Base-by-base conservation (phyloP, 92 coral and sea anemone genomes). In the Chrysogorgia sp. region DNA sequence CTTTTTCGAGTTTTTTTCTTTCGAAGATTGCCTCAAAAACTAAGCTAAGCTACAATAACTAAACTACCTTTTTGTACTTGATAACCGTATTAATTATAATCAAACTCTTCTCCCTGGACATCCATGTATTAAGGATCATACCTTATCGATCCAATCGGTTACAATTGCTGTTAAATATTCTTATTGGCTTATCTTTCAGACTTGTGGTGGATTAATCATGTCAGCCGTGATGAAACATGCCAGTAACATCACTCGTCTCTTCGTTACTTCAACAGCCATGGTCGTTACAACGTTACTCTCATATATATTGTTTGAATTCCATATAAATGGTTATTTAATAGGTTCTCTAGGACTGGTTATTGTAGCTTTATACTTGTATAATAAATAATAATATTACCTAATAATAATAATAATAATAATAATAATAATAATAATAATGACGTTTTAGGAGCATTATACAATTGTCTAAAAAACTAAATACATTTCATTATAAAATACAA, bases 161-260 rank as follows among this genome's bases (percentile, higher is more conserved):
- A 43, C 50, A 9, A 43, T 43, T 8, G 9, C 9, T 43, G 17
- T 43, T 43, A 17, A 43, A 43, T 43, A 43, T 43, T 43, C 10
- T 17, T 43, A 43, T 43, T n/a, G n/a, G n/a, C 3, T 72, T 83
- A 0, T 56, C 37, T 84, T 81, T 0, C 60, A 92, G 97, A 90
- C 90, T 1, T 77, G 80, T 75, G 84, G 88, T 71, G 97, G 97
- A 40, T 77, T 89, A 8, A 89, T 92, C 26, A 82, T 92, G 84
- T 92, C 97, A 32, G 97, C 88, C 0, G 97, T 89, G 24, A 92
- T 92, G 97, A 92, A 92, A 60, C 97, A 92, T 65, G 92, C 97
- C 69, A 92, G 97, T 45, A 92, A 92, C 40, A 86, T 92, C 5
- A 92, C 90, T 23, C 77, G 97, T 24, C 80, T 89, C 32, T 85